Percentiles rank a stretch among this genome's conserved stretches.
Evolutionary conservation across 2,797 vertebrate genomes (phyloP).

Genomic region (Coreius guichenoti): DNA sequence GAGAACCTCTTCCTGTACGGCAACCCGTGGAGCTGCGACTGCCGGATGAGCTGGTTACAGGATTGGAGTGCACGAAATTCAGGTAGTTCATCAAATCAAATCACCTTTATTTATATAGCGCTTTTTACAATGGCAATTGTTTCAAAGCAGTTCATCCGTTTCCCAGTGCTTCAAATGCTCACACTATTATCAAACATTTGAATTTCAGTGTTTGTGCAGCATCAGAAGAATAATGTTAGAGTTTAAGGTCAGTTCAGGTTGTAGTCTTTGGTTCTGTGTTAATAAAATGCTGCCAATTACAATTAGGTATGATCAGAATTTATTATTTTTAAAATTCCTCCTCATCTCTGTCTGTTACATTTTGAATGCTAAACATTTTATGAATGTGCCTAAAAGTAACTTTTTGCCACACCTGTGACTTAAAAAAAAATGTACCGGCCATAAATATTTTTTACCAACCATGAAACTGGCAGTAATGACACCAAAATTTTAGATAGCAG

Average conservation of each 20-base stretch:
- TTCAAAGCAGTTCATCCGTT: too few relatives aligned
- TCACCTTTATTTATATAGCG: too few relatives aligned
- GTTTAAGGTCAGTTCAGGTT: neutral
- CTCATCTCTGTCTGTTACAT: neutral
- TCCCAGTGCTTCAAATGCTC: neutral
- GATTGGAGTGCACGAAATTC: conserved; percentile 80
- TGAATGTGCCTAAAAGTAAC: neutral
- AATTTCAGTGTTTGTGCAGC: neutral
- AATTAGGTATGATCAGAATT: neutral
- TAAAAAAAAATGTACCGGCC: too few relatives aligned
- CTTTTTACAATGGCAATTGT: too few relatives aligned
- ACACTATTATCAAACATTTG: too few relatives aligned
- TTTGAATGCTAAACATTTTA: neutral
- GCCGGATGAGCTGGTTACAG: conserved; percentile 83
- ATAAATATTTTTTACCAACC: too few relatives aligned
- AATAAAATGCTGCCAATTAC: neutral
- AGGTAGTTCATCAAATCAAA: conserved; percentile 82
- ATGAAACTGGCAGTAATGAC: too few relatives aligned
- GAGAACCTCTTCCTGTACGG: conserved; percentile 87
- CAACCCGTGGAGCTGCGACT: conserved; percentile 93
- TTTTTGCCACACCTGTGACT: too few relatives aligned
- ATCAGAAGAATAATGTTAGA: neutral
- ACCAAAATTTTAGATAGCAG: too few relatives aligned
- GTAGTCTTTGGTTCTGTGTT: neutral
- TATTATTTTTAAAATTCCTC: too few relatives aligned